Conservation (phyloP, 2,888 invertebrate genomes). For the Alloplasta piceator region DNA sequence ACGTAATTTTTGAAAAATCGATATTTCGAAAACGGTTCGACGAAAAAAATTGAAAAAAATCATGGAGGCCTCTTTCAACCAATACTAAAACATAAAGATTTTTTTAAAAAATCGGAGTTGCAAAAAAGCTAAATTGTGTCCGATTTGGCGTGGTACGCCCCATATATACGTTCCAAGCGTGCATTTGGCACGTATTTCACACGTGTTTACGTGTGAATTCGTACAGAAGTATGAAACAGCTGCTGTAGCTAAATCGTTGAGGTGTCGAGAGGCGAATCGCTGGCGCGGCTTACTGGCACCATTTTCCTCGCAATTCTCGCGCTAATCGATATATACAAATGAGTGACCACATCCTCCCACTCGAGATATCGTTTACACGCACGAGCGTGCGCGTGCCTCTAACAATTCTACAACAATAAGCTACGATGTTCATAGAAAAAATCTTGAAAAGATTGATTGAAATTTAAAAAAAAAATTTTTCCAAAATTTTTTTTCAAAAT, state of each 20-base stretch:
- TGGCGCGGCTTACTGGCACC: slow-evolving; percentile 62
- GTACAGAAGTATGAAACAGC: slow-evolving; percentile 31
- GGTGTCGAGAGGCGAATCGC: slow-evolving; percentile 33
- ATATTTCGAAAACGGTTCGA: too few species aligned
- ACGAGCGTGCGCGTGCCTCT: background rate
- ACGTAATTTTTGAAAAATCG: too few species aligned
- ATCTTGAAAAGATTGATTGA: too few species aligned
- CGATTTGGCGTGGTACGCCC: too few species aligned
- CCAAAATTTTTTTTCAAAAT: too few species aligned
- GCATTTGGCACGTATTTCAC: background rate
- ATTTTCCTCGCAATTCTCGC: slow-evolving; percentile 58
- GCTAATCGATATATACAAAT: slow-evolving; percentile 69
- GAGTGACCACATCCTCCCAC: slow-evolving; percentile 54
- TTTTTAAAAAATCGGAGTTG: too few species aligned
- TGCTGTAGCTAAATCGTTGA: slow-evolving; percentile 12
- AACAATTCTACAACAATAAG: background rate
- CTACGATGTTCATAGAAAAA: background rate
- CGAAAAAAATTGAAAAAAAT: too few species aligned
- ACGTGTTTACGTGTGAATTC: background rate
- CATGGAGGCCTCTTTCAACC: too few species aligned
- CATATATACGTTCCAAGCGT: background rate
- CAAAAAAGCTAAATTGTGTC: too few species aligned
- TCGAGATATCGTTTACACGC: slow-evolving; percentile 43
- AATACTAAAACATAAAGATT: too few species aligned
- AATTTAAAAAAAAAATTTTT: too few species aligned